Evolutionary conservation across 2,888 invertebrate species (phyloP), one percentile per base, ranked within the genome.

Genomic region (Octonoba sinensis): DNA sequence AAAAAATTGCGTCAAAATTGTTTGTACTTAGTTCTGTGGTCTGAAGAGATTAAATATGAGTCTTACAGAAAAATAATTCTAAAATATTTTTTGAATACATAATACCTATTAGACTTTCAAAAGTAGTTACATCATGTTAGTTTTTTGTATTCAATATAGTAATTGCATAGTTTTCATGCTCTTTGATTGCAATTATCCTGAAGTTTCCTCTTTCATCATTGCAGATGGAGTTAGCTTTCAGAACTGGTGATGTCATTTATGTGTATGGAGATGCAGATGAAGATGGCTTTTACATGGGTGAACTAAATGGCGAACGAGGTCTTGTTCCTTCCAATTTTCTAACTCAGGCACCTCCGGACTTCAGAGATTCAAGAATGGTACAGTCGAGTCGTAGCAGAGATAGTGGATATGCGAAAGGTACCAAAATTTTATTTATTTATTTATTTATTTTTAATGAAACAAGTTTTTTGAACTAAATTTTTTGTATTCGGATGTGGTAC

Each of bases 261-360:
- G 96, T 99, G 46, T 97, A 95, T 89, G 99, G 99, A 49, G 98
- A 99, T 71, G 97, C 99, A 96, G 99, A 99, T 89, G 98, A 98
- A 89, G 99, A 99, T 88, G 99, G 99, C 84, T 99, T 99, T 91
- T 99, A 93, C 90, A 95, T 97, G 94, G 99, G 98, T 57, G 98
- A 99, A 90, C 92, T 97, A 84, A 95, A 96, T 85, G 97, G 97
- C 36, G 93, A 93, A 18, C 92, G 96, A 56, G 99, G 99, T 27
- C 91, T 99, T 85, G 99, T 99, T 84, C 99, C 99, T 57, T 98
- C 97, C 87, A 99, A 99, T 91, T 99, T 99, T 91, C 92, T 99
- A 85, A 93, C 95, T 59, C 96, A 96, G 86, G 85, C 84, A 20
- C 84, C 84, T 16, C 24, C 78, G 18, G 79, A 84, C 60, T 84